Percentiles rank a stretch among this genome's conserved stretches.
Conservation (phyloP, 2,113 vertebrate species). For the Chrysemys picta region DNA sequence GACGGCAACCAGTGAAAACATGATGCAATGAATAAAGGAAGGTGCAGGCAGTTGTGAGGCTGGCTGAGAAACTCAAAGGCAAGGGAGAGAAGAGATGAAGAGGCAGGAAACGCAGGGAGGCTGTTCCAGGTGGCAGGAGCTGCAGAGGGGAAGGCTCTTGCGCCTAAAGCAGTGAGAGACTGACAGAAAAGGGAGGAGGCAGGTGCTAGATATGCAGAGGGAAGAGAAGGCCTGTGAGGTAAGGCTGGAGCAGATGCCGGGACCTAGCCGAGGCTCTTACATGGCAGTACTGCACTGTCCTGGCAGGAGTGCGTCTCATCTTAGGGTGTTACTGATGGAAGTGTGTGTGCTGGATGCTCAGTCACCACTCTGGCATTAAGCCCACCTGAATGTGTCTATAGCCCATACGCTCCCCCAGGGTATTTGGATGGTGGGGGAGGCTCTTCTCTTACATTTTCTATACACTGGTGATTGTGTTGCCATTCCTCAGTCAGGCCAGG, state of each 20-base stretch:
- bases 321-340: not conserved
- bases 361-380: not conserved
- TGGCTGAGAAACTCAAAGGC: not conserved
- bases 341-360: not conserved
- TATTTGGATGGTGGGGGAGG: not conserved
- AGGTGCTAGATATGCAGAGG: not conserved
- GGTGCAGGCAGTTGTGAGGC: slow-evolving; percentile 47
- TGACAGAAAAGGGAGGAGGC: not conserved
- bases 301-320: not conserved
- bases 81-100: slow-evolving; percentile 32
- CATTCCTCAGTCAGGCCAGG: not conserved
- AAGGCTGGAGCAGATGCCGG: not conserved
- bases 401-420: not conserved
- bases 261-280: not conserved
- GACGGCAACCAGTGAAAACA: slow-evolving; percentile 1
- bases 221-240: not conserved
- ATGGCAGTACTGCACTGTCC: not conserved
- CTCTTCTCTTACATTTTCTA: not conserved
- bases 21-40: slow-evolving; percentile 47
- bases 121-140: not conserved
- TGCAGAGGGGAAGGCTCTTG: not conserved
- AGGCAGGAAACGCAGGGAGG: not conserved
- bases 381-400: not conserved
- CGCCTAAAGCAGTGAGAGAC: not conserved
- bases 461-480: not conserved